Base-by-base conservation (phyloP, 2,888 invertebrate species). In the Lathronympha strigana region DNA sequence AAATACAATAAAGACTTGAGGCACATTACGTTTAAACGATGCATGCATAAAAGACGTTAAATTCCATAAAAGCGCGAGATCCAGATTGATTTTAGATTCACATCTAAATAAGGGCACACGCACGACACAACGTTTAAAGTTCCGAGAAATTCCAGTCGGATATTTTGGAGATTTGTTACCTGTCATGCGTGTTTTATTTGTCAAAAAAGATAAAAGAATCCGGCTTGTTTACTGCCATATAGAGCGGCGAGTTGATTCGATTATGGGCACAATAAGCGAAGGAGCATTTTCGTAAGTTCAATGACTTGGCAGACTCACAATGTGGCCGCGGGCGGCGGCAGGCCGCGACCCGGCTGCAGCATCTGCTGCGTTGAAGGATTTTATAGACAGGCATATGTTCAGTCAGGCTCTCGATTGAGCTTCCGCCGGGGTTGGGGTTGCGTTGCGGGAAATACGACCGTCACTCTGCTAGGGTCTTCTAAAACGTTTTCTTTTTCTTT, bases 251-350 rank as follows among this genome's bases (percentile, higher is more conserved):
- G 81, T 82, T 85, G 84, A 88, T 86, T 90, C 88, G 87, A 89
- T 91, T 91, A 89, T 90, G 90, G 90, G 74, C 84, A 89, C 87
- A 90, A 88, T 90, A 84, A 87, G 87, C 81, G 81, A 85, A 84
- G 81, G 84, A 86, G 79, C 84, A 85, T 90, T 91, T 92, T 90
- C 76, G 90, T 85, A 83, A 87, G 91, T 89, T 91, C 90, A 85
- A 84, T 89, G 91, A 92, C 90, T 87, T 78, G 76, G 81, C 82
- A 72, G 68, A 71, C 74, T 70, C 86, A 88, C 88, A 89, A 89
- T 87, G 88, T 84, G 82, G 77, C 81, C 77, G 80, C 82, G 82
- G 80, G 83, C 82, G 53, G 53, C 53, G 23, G 73, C 73, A 76
- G 76, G 76, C 73, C 73, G 76, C 80, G 78, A 77, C 78, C 81